Percentiles rank a stretch among this genome's conserved stretches.
Evolutionary conservation across 2,888 invertebrate species (phyloP).

Genomic region (Drosophila rubida): DNA sequence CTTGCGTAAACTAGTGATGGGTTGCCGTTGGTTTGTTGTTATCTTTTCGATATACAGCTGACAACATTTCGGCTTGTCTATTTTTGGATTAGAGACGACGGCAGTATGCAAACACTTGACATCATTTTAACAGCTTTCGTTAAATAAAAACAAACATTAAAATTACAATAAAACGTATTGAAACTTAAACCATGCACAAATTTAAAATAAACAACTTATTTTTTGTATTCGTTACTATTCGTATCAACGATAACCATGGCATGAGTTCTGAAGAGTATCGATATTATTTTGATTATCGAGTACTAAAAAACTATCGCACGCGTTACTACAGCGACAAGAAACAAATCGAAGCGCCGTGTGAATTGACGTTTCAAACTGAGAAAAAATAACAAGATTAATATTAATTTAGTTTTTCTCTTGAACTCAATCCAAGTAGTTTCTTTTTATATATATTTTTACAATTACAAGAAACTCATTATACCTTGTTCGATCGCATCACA

Average conservation of each 20-base stretch:
- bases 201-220: too few species aligned
- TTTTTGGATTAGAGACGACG: background rate
- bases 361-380: constrained; percentile 14
- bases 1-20: constrained; percentile 28
- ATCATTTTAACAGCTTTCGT: too few species aligned
- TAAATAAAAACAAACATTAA: background rate
- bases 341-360: constrained; percentile 8
- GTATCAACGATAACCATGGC: too few species aligned
- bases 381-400: background rate
- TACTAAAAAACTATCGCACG: constrained; percentile 3
- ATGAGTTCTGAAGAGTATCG: too few species aligned
- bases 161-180: background rate
- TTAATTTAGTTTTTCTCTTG: background rate
- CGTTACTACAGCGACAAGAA: background rate
- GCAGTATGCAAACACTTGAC: background rate
- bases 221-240: too few species aligned
- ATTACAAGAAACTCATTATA: background rate
- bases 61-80: background rate
- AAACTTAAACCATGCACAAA: background rate
- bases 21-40: background rate
- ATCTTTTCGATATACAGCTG: constrained; percentile 13
- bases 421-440: background rate
- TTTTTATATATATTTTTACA: constrained; percentile 20
- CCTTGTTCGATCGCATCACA: background rate
- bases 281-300: constrained; percentile 3